Base-by-base conservation (phyloP, 2,113 vertebrate species). In the Rhinoptilus africanus region DNA sequence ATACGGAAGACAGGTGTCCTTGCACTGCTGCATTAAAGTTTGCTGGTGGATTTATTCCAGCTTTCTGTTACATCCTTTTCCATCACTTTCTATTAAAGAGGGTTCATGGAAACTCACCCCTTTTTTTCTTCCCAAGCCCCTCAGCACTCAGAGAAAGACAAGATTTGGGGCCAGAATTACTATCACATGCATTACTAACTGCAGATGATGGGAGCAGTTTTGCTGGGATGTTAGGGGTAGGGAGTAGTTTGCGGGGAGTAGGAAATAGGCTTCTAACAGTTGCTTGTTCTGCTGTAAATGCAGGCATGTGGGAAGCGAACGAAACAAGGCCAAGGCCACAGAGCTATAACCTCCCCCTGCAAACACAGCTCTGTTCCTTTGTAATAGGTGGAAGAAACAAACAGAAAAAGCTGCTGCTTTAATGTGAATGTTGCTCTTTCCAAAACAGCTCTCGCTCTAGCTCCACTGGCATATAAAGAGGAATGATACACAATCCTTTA, bases 321-420 rank as follows among this genome's bases (percentile, higher is more conserved):
- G 41, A 97, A 98, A 88, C 53, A 84, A 96, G 56, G 75, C 41
- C 80, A 71, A 56, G 76, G 85, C 81, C 95, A 97, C 82, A 90
- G 92, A 95, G 37, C 82, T 92, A 74, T 51, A 83, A 68, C n/a
- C 54, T 91, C 89, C 79, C 81, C 87, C 85, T 66, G 93, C 74
- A 97, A 93, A 96, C 80, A 93, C 72, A 79, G 69, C 18, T 85
- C 81, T 57, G 51, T 80, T 85, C 17, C 18, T 34, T 78, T 91
- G 14, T 35, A 78, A 54, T 3, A 60, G 37, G 93, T 34, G 34
- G 32, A 96, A 87, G 66, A 87, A 93, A 80, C 56, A 90, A 95
- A 82, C 8, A 89, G 37, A 66, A 76, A 82, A 76, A 90, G 28
- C 35, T 53, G 85, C 64, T 85, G 20, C 68, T 87, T 48, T 32